These are phyloP conservation scores for Drosophila pseudoananassae DNA, from an alignment of 1,140 invertebrate genomes.

Conservation along the genomic window DNA sequence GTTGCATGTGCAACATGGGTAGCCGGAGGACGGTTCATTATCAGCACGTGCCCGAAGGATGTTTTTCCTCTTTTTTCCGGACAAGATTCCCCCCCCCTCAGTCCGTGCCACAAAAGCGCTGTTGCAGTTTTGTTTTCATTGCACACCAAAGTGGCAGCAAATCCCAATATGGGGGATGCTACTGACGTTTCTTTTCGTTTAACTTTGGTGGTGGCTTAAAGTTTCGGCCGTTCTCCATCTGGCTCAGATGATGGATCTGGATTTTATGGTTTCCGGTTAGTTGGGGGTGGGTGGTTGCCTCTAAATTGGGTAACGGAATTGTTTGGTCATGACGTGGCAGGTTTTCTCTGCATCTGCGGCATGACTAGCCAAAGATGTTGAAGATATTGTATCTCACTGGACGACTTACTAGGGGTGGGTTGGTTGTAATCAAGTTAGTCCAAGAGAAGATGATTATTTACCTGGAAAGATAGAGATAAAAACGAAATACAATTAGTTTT, in stretches of 20 bases:
- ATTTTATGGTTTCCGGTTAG: slow-evolving; percentile 8
- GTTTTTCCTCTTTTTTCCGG: slow-evolving; percentile 49
- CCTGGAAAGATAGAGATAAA: slow-evolving; percentile 48
- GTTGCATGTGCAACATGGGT: slow-evolving; percentile 45
- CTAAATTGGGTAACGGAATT: slow-evolving; percentile 30
- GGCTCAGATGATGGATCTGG: slow-evolving; percentile 40
- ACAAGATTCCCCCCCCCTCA: slow-evolving; percentile 58
- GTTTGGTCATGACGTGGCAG: slow-evolving; percentile 43
- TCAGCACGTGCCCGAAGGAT: slow-evolving; percentile 67
- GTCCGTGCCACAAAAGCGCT: slow-evolving; percentile 46
- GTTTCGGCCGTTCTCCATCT: slow-evolving; percentile 24
- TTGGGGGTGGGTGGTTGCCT: slow-evolving; percentile 5
- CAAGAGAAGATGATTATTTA: slow-evolving; percentile 39
- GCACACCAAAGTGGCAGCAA: slow-evolving; percentile 48
- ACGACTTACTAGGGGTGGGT: slow-evolving; percentile 31
- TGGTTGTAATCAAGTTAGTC: not conserved
- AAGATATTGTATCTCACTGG: slow-evolving; percentile 25
- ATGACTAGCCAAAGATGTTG: slow-evolving; percentile 28
- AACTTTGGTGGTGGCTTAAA: slow-evolving; percentile 55
- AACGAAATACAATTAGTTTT: slow-evolving; percentile 17
- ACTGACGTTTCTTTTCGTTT: not conserved
- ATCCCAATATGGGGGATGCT: slow-evolving; percentile 7
- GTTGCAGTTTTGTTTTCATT: slow-evolving; percentile 73
- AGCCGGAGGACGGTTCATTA: slow-evolving; percentile 66
- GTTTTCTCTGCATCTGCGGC: slow-evolving; percentile 27